These are phyloP conservation scores for Ypsolopha scabrella DNA, from an alignment of 2,888 invertebrate genomes.

Conservation along the genomic window DNA sequence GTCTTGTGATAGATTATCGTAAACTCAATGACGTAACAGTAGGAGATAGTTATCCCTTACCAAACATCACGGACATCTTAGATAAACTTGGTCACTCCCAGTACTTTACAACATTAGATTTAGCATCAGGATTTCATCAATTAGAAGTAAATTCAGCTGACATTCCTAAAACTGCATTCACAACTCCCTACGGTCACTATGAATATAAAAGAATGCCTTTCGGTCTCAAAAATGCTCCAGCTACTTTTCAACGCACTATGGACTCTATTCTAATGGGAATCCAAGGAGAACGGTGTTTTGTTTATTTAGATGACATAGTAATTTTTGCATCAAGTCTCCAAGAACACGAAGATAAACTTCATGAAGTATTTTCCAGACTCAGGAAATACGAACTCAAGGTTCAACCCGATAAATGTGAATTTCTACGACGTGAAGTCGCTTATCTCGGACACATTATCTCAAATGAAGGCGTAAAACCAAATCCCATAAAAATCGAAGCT, in stretches of 20 bases:
- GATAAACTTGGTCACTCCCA: neutral
- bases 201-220: too few species aligned
- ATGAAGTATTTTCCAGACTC: slow-evolving; percentile 19
- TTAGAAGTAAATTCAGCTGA: slow-evolving; percentile 12
- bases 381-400: slow-evolving; percentile 6
- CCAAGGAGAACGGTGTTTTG: slow-evolving; percentile 17
- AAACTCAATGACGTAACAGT: slow-evolving; percentile 5
- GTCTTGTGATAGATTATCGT: slow-evolving; percentile 5
- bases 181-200: slow-evolving; percentile 13
- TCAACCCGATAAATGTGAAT: slow-evolving; percentile 4
- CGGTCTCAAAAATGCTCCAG: too few species aligned
- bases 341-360: slow-evolving; percentile 21
- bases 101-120: neutral
- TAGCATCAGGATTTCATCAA: slow-evolving; percentile 1
- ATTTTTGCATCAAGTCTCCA: slow-evolving; percentile 17
- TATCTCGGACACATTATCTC: too few species aligned
- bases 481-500: neutral
- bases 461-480: neutral
- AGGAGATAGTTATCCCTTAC: slow-evolving; percentile 6
- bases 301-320: slow-evolving; percentile 24
- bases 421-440: too few species aligned
- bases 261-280: too few species aligned
- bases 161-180: slow-evolving; percentile 22
- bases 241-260: too few species aligned
- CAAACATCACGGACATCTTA: slow-evolving; percentile 3